A percentile compares a stretch with the other conserved stretches of the same genome.
Evolutionary conservation across 2,888 invertebrate species (phyloP).

Genomic region (Therioaphis trifolii): DNA sequence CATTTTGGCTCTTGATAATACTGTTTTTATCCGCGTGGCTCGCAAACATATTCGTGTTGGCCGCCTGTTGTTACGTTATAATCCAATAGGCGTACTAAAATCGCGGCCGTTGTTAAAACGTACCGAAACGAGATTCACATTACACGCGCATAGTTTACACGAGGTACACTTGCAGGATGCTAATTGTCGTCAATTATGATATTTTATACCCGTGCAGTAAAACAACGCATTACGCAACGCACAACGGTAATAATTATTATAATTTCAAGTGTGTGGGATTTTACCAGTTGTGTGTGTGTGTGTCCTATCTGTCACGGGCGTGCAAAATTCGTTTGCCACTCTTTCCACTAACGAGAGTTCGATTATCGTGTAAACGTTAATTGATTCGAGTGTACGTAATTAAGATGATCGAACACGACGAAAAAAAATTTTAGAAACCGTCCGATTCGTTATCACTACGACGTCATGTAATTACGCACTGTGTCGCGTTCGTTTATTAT

Average conservation of each 20-base stretch:
- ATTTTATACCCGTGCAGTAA: background rate
- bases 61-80: no score
- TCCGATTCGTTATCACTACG: slow-evolving; percentile 20
- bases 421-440: slow-evolving; percentile 31
- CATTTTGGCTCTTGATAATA: no score
- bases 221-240: no score
- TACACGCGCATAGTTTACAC: background rate
- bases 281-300: background rate
- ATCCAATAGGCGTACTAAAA: no score
- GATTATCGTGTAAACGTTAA: background rate
- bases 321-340: slow-evolving; percentile 22
- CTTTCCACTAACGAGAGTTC: background rate
- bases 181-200: slow-evolving; percentile 9
- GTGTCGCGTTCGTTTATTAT: slow-evolving; percentile 36
- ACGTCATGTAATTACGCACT: background rate
- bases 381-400: slow-evolving; percentile 2
- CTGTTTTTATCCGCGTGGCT: no score
- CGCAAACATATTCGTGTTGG: no score
- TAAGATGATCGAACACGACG: background rate
- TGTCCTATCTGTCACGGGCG: background rate
- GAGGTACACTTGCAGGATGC: background rate
- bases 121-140: no score
- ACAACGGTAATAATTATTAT: no score
- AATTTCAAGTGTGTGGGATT: background rate
- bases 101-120: no score